Evolutionary conservation across 2,797 vertebrate genomes (phyloP), one percentile per base, ranked within the genome.

Genomic region (Monodelphis domestica): DNA sequence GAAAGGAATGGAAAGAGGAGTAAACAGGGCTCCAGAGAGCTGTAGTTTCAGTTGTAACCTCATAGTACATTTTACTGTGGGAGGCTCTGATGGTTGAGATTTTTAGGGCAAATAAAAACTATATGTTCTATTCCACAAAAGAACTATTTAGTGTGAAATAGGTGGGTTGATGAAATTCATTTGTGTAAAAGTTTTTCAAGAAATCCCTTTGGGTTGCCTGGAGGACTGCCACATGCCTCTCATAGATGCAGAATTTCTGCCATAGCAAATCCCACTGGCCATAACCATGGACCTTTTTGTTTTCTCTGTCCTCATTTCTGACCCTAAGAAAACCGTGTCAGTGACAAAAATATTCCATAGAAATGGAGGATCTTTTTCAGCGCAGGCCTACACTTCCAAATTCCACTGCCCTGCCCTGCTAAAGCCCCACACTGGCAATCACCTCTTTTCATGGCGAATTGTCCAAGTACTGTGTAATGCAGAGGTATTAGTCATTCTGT

Each of bases 161-260:
- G 78, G 99, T 99, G 99, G 99, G 99, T 97, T 98, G 98, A 97
- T 97, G 97, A 98, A 98, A 98, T 97, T 98, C 97, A 94, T 97
- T 53, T 97, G 97, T 98, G 97, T 96, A 96, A 91, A 93, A 93
- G 95, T 93, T 97, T 97, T 97, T 96, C 95, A 95, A 96, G 94
- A 92, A 78, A 94, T 97, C 70, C 96, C 96, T 96, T 98, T 98
- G 63, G 99, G 99, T 97, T 98, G 96, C 95, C 95, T 98, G 99
- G 99, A 98, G 59, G 93, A 10, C 87, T 94, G 99, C 99, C 98
- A 98, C 99, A 98, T 99, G 99, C 98, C 98, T 97, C 98, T 98
- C 98, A 98, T 98, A 98, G 98, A 98, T 98, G 98, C 98, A 97
- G 98, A 98, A 99, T 99, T 98, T 99, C 99, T 99, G 98, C 99